Evolutionary conservation across 1,140 invertebrate species (phyloP).

Genomic region (Platorchestia sp.): DNA sequence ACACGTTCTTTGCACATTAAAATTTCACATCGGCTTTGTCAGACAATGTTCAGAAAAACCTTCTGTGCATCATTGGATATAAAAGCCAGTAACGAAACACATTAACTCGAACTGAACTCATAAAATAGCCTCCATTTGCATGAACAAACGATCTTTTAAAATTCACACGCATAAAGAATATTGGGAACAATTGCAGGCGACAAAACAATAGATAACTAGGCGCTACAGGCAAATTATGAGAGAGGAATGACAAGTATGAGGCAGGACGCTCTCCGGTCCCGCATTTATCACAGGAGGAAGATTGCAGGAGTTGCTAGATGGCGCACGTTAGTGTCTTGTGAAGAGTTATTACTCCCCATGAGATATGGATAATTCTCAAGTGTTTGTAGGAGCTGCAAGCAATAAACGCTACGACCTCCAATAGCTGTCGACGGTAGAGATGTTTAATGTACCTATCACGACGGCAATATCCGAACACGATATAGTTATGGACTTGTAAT

Average conservation of each 20-base stretch:
- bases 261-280: not conserved
- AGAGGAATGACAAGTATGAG: not conserved
- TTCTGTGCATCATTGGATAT: too few species aligned
- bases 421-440: conserved; percentile 1
- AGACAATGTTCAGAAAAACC: too few species aligned
- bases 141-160: too few species aligned
- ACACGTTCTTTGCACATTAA: too few species aligned
- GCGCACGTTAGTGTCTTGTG: conserved; percentile 14
- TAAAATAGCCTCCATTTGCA: too few species aligned
- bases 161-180: too few species aligned
- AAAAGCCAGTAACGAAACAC: too few species aligned
- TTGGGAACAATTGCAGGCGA: not conserved
- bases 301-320: not conserved
- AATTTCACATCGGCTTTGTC: too few species aligned
- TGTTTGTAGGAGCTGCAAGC: not conserved
- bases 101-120: too few species aligned
- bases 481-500: not conserved
- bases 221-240: not conserved
- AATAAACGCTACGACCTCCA: conserved; percentile 42
- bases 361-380: conserved; percentile 16
- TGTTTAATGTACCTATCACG: conserved; percentile 33
- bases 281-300: conserved; percentile 24
- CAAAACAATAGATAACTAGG: not conserved
- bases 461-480: conserved; percentile 18
- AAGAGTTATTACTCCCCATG: conserved; percentile 19